Evolutionary conservation across 2,888 invertebrate genomes (phyloP), one percentile per base, ranked within the genome.

Genomic region (Apotomis turbidana): DNA sequence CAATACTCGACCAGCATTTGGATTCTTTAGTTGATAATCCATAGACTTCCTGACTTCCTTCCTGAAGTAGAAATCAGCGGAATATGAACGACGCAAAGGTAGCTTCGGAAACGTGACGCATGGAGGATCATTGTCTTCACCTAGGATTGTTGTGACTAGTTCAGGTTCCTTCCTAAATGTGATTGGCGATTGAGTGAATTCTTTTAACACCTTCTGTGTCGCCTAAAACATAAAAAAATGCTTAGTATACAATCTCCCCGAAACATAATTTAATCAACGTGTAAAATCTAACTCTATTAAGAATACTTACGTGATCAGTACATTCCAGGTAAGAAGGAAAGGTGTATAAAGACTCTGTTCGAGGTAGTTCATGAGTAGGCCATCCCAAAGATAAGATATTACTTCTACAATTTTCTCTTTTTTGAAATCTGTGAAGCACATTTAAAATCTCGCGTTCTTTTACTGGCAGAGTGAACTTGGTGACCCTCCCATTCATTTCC

Each of bases 321-420:
- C 95, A 94, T 74, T 94, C 94, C 38, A 97, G 90, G 83, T 96
- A 97, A 1, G 97, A 97, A 0, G 97, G 97, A 71, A 97, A 87
- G 84, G 96, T 95, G 57, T 96, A 94, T 74, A 96, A 95, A 6
- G 97, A 97, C 77, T 94, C 94, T 15, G 93, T 91, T 73, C 84
- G 51, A 9, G 63, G 46, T 12, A 68, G 52, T 58, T 72, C 62
- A 8, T 68, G 57, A 27, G 41, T 36, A 3, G 71, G 71, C 61
- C 68, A 62, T 78, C 54, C 75, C 3, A 68, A 59, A 59, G 52
- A 36, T 9, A 68, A 46, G 46, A 52, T 62, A 10, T 27, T 61
- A 44, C 36, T 59, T 51, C 38, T 49, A 36, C 27, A 57, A 52
- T 51, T 57, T 44, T 71, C 67, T 13, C 49, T 12, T 44, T 52